Base-by-base conservation (phyloP, 1,140 invertebrate genomes). In the Cherax quadricarinatus region DNA sequence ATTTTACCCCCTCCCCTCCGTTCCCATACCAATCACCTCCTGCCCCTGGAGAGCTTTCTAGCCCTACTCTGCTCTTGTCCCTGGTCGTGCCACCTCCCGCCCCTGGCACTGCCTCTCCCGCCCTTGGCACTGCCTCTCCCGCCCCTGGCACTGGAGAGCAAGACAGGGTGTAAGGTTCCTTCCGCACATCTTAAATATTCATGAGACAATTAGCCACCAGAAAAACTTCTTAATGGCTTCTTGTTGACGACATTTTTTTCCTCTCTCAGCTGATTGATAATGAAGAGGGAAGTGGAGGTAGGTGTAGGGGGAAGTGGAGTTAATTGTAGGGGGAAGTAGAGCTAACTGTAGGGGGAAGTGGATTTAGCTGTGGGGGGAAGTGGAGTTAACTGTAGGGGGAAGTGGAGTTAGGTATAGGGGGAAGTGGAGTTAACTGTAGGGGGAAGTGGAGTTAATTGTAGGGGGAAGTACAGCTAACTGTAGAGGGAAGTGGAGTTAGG, bases 191-290 rank as follows among this genome's bases (percentile, higher is more conserved):
- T 57, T 86, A 57, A 86, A 81, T 91, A 91, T 91, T 80, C 89
- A 91, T 86, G 82, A 91, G 82, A 51, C 84, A 91, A 91, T 91
- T 91, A 91, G 82, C 89, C 89, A 53, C 66, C 66, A 53, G 75
- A 82, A 85, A 91, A 91, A 91, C 80, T 91, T 91, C 84, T 81
- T 91, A 91, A 91, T 91, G 89, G 89, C 70, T 91, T 91, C 89
- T 79, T 91, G 89, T 86, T 85, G 78, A 85, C 85, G 83, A 78
- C 48, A 91, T 41, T 91, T 86, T 91, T 82, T 91, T 79, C 30
- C 7, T 10, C 24, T 12, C 49, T n/a, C 18, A 60, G 66, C 18
- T 85, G 89, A 90, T 85, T 85, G 89, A 86, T 85, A 86, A 91
- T 86, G 89, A 85, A 60, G 82, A 53, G 30, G 66, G 89, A 70